Percentiles rank a stretch among this genome's conserved stretches.
phyloP scores from a whole-genome alignment of 2,113 vertebrate species.

The Psammodynastes pulverulentus region DNA sequence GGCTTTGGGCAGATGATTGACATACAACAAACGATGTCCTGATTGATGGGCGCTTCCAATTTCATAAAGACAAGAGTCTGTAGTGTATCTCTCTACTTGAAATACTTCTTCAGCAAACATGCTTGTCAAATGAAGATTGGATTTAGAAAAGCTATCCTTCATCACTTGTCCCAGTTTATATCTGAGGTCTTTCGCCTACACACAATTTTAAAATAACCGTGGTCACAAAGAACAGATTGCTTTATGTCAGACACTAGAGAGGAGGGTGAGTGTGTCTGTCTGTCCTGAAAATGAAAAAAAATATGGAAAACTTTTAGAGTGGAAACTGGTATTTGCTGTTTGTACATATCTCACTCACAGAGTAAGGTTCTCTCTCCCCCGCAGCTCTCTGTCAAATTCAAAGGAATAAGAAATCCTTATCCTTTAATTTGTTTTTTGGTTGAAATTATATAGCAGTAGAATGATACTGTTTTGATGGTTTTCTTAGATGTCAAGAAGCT shows the following conservation, averaged over 20 bases:
- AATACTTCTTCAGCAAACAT: background rate
- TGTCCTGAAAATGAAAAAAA: background rate
- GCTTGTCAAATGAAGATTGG: background rate
- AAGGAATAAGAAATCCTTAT: background rate
- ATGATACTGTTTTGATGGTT: background rate
- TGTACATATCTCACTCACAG: background rate
- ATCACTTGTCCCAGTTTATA: background rate
- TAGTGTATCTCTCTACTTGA: background rate
- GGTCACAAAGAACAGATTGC: background rate
- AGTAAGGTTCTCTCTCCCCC: background rate
- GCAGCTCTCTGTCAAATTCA: background rate
- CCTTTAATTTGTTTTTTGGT: background rate
- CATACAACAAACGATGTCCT: background rate
- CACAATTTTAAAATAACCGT: background rate
- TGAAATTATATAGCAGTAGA: background rate
- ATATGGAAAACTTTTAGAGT: background rate
- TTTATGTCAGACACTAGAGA: background rate
- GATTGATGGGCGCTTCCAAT: constrained; percentile 11
- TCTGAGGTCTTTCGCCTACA: background rate
- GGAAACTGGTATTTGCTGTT: background rate
- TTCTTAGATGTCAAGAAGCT: background rate
- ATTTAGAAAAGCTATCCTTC: constrained; percentile 19
- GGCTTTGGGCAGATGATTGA: background rate
- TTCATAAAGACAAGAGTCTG: constrained; percentile 3
- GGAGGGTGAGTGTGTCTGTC: background rate